Evolutionary conservation across 2,113 vertebrate species (phyloP).

Genomic region (Poecile atricapillus): DNA sequence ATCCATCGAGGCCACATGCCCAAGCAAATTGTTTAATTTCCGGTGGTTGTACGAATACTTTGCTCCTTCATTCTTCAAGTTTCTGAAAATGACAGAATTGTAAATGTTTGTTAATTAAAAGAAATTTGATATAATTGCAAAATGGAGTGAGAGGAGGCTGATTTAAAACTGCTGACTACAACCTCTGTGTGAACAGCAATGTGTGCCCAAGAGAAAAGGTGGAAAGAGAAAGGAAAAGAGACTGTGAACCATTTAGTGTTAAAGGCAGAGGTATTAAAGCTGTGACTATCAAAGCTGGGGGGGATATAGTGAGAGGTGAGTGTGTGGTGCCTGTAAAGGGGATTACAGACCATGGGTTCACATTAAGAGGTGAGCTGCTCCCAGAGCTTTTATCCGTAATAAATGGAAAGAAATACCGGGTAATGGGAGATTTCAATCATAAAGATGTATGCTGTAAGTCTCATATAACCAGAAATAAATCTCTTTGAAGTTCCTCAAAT

Average conservation of each 20-base stretch:
- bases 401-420: conserved; percentile 8
- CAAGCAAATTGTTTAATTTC: background rate
- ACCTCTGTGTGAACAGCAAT: background rate
- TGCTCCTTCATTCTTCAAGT: background rate
- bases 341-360: background rate
- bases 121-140: background rate
- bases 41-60: fast-evolving
- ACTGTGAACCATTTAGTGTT: background rate
- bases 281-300: background rate
- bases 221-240: background rate
- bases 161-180: background rate
- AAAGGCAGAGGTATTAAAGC: background rate
- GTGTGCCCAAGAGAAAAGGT: background rate
- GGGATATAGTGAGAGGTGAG: background rate
- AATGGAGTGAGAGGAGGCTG: background rate
- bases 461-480: conserved; percentile 57
- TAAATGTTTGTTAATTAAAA: background rate
- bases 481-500: conserved; percentile 53
- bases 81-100: background rate
- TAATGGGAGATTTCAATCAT: conserved; percentile 58
- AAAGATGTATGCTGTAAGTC: conserved; percentile 46
- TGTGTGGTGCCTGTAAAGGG: background rate
- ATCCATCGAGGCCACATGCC: background rate
- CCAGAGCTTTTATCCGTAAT: conserved; percentile 40
- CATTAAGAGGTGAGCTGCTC: conserved; percentile 15